Evolutionary conservation across 2,113 vertebrate species (phyloP).

Genomic region (Bolborhynchus lineola): DNA sequence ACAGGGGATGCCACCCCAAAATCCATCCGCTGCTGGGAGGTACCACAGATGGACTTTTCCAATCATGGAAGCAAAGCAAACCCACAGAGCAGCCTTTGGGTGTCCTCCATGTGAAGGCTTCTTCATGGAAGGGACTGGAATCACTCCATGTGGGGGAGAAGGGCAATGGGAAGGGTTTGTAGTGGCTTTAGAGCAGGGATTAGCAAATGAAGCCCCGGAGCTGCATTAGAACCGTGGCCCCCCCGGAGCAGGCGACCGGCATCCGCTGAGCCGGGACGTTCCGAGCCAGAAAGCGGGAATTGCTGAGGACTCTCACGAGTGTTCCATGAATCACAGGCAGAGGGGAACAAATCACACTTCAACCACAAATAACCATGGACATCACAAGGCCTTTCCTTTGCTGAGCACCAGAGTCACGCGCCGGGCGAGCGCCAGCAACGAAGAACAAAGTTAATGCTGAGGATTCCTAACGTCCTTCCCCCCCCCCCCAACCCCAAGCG

Average conservation of each 20-base stretch:
- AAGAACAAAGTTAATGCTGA: neutral
- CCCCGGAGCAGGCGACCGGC: neutral
- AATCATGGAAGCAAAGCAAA: neutral
- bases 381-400: neutral
- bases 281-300: neutral
- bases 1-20: accelerated
- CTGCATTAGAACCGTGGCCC: no score
- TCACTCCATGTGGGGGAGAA: neutral
- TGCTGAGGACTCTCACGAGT: neutral
- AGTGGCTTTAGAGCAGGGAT: neutral
- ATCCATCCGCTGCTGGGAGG: accelerated
- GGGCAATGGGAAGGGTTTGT: neutral
- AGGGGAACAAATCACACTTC: neutral
- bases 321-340: neutral
- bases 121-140: neutral
- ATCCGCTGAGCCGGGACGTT: neutral
- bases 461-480: neutral
- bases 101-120: neutral
- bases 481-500: no score
- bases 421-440: neutral
- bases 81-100: neutral
- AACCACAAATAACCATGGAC: neutral
- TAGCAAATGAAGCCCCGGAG: neutral
- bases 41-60: neutral
- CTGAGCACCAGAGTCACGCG: neutral